Evolutionary conservation across 2,888 invertebrate species (phyloP), one percentile per base, ranked within the genome.

Genomic region (Eupithecia exiguata): DNA sequence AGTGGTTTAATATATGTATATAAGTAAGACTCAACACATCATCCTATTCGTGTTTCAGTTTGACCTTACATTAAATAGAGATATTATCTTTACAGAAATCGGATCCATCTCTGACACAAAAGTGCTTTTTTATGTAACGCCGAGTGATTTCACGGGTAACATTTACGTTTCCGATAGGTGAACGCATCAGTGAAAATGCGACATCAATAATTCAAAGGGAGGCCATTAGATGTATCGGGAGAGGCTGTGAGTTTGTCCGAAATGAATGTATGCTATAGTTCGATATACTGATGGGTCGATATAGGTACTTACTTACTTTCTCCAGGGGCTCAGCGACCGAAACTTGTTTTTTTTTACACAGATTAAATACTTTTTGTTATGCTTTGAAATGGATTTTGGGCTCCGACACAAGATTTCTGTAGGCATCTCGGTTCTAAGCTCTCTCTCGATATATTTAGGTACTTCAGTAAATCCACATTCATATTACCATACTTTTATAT

Each of bases 181-280:
- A 89, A 88, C 84, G 88, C 86, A 88, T 88, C 88, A 86, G 83
- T 83, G 85, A 84, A 86, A 86, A 89, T 87, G 82, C 78, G 81
- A 85, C 70, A 88, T 89, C 86, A 88, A 90, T 90, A 87, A 90
- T 89, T 89, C 87, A 89, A 82, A 76, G 81, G 78, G 70, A 79
- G 79, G 77, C 81, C 79, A 84, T 85, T 83, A 78, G 81, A 82
- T 65, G 30, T 80, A 80, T 75, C 62, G 78, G 68, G 5, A 69
- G 62, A 65, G 70, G 70, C 66, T 75, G 71, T 76, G 74, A 72
- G 65, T 69, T 49, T 77, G 74, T 70, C 63, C 68, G 68, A 67
- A 68, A 63, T 72, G 49, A 49, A n/a, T 7, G 70, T 46, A 77
- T 35, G 68, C 68, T 58, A 70, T 68, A 62, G 53, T 75, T 75